phyloP scores from a whole-genome alignment of 2,888 invertebrate species.

The Hecatera dysodea region DNA sequence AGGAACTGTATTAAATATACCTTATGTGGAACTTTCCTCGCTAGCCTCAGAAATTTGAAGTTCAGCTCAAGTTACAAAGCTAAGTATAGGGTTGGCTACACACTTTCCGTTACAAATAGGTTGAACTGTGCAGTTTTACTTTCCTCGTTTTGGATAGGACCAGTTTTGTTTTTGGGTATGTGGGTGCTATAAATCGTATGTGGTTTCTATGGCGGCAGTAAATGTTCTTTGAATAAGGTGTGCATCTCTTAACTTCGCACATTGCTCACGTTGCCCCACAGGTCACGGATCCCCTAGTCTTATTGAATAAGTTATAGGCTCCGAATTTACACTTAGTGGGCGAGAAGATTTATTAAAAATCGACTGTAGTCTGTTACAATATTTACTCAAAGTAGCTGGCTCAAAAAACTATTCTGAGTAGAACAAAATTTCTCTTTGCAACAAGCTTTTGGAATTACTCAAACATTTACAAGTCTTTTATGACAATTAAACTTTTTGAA shows the following conservation, averaged over 20 bases:
- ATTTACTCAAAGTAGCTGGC: slow-evolving; percentile 37
- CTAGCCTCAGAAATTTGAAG: slow-evolving; percentile 24
- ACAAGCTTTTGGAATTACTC: slow-evolving; percentile 23
- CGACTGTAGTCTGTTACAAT: slow-evolving; percentile 19
- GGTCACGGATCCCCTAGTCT: slow-evolving; percentile 43
- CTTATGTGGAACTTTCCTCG: slow-evolving; percentile 31
- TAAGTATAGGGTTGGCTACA: background rate
- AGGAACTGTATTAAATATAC: slow-evolving; percentile 27
- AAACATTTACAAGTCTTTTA: slow-evolving; percentile 28
- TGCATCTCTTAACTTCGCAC: slow-evolving; percentile 18
- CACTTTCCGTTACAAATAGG: background rate
- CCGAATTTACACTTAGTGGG: slow-evolving; percentile 28
- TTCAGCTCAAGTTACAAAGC: slow-evolving; percentile 12
- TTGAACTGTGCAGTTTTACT: background rate
- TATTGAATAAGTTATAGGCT: slow-evolving; percentile 50
- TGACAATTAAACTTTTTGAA: slow-evolving; percentile 45
- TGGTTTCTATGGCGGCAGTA: slow-evolving; percentile 7
- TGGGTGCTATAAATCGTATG: background rate
- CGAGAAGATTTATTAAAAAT: slow-evolving; percentile 30
- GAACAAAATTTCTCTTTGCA: slow-evolving; percentile 36
- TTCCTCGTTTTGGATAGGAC: background rate
- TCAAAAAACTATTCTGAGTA: slow-evolving; percentile 15
- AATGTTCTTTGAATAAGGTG: slow-evolving; percentile 34
- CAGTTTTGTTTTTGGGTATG: background rate
- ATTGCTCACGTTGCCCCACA: slow-evolving; percentile 30